Conservation (phyloP, 2,797 vertebrate species). For the Sciurus carolinensis region DNA sequence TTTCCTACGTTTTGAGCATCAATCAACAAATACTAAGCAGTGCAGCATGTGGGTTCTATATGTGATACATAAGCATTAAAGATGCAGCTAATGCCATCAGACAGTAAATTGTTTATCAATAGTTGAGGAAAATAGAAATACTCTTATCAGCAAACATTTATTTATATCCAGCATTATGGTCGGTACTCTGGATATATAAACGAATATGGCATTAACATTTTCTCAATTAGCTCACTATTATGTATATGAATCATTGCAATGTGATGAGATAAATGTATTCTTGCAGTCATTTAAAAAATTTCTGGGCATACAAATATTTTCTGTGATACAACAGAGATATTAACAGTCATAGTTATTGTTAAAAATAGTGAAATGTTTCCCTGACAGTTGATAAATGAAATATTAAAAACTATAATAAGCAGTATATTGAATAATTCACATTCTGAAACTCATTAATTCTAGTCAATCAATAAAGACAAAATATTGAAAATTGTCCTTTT, state of each 20-base stretch:
- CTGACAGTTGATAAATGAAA: neutral
- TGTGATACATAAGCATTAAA: neutral
- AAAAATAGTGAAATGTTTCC: neutral
- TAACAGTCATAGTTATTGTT: neutral
- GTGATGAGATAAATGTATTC: neutral
- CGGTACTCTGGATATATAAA: conserved; percentile 14
- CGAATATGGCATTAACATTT: neutral
- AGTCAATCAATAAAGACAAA: neutral
- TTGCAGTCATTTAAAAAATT: neutral
- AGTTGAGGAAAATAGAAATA: neutral
- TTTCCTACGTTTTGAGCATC: conserved; percentile 12
- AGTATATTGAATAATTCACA: neutral
- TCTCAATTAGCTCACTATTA: neutral
- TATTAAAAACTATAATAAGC: neutral
- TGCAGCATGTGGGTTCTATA: neutral
- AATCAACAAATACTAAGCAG: neutral
- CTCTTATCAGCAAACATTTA: neutral
- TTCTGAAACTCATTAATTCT: neutral
- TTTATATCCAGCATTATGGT: neutral
- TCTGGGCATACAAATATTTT: neutral
- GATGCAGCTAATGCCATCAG: neutral
- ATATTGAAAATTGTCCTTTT: neutral
- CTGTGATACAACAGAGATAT: neutral
- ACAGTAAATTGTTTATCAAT: neutral
- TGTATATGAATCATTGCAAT: neutral